Base-by-base conservation (phyloP, 1,140 invertebrate species). In the Steinernema khuongi region DNA sequence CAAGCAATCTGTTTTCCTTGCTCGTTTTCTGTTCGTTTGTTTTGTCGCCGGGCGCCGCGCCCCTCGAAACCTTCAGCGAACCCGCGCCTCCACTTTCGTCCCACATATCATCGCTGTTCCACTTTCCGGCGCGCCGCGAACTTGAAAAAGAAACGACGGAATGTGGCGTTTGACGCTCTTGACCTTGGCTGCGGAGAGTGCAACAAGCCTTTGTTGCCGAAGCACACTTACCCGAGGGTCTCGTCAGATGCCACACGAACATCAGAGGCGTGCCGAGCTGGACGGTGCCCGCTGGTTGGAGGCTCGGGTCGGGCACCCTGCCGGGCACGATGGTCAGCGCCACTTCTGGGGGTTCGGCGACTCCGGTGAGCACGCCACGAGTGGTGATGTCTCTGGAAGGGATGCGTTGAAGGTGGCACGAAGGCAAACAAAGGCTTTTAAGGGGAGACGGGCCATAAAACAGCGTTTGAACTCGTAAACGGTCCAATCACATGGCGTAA, bases 291-390 rank as follows among this genome's bases (percentile, higher is more conserved):
- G 72, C 73, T 1, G 30, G 33, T 28, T 18, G 7, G 26, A 76
- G 44, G 14, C 1, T 67, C 72, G 74, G 71, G 28, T 75, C 72
- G 7, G 73, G 50, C 19, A 60, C 50, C 14, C 50, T 14, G 50
- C 74, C 74, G 19, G 19, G 26, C 1, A 75, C 72, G 73, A 75
- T 75, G n/a, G 19, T 76, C 74, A 75, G 43, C 33, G 71, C 71
- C 4, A 75, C 72, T 31, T 32, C 22, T n/a, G 74, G 74, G 7
- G 74, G 31, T 11, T 31, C 41, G 2, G 74, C 43, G 19, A 69
- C 31, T 44, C 74, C 72, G 4, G 30, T 7, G 28, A 75, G 18
- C 26, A 36, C 30, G 14, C 36, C 33, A 28, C 50, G 50, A 11
- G 74, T 32, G 1, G 71, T 26, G 17, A 75, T 75, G 19, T 75